Evolutionary conservation across 2,888 invertebrate species (phyloP), one percentile per base, ranked within the genome.

Genomic region (Brachycybe producta): DNA sequence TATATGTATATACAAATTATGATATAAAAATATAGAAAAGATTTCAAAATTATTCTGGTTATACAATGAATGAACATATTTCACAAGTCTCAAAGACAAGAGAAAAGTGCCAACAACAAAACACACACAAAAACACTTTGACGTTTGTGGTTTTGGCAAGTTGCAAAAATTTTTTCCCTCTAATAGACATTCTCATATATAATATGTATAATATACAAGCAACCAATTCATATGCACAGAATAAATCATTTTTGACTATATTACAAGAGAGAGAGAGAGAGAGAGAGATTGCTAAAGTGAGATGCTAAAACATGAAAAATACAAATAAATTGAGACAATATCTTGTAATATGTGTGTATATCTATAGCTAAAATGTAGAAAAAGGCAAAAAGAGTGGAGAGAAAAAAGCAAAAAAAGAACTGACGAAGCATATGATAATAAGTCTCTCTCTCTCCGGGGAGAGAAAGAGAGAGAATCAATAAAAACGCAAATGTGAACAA

Each of bases 381-480:
- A n/a, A n/a, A 30, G 13, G 13, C 8, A 30, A n/a, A n/a, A n/a
- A n/a, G n/a, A n/a, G n/a, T 19, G 23, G 45, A 45, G 45, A 21
- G 35, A 35, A 24, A 17, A 19, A 26, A 8, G 27, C n/a, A 23
- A 23, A 47, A 38, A 47, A 26, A 47, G n/a, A 47, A 47, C 27
- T 47, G 47, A 47, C 47, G 47, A 47, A 47, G 47, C 47, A 47
- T 47, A 47, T 47, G 47, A 47, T 47, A 47, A 47, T 47, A 47
- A 38, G 47, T 38, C 21, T 19, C 32, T 19, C 23, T 19, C 24
- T 34, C 30, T 34, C 21, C 23, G 28, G 21, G 34, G 21, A 21
- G 15, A 23, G 15, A 30, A 21, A 32, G 32, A 15, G 3, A 15
- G 7, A 32, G 28, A 26, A 47, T 24, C 47, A 47, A 47, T 47